Conservation (phyloP, 2,888 invertebrate species). For the Lasioglossum malachurum region DNA sequence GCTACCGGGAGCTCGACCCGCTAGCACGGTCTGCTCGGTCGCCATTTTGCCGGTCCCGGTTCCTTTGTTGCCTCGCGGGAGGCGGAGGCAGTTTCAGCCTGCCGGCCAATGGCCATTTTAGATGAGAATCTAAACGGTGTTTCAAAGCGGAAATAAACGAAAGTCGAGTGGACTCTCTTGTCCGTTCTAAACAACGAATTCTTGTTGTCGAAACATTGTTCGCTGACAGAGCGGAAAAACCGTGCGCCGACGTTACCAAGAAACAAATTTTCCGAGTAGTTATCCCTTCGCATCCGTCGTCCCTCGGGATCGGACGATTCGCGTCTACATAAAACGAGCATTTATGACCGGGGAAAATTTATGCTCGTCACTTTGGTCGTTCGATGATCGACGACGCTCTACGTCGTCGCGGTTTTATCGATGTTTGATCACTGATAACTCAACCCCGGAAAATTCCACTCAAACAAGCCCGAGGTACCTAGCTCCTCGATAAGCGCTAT, state of each 20-base stretch:
- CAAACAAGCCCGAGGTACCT: constrained; percentile 13
- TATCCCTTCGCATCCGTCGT: neutral
- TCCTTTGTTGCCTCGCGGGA: constrained; percentile 20
- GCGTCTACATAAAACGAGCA: neutral
- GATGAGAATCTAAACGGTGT: neutral
- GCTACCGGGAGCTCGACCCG: neutral
- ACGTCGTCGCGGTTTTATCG: constrained; percentile 66
- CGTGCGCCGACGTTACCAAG: neutral
- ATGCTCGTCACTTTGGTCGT: constrained; percentile 15
- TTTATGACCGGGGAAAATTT: constrained; percentile 6
- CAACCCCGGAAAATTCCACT: constrained; percentile 69
- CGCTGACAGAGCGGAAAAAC: neutral
- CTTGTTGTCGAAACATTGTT: neutral
- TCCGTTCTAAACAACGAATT: neutral
- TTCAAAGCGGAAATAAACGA: neutral
- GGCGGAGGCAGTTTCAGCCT: constrained; percentile 22
- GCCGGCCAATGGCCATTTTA: constrained; percentile 8
- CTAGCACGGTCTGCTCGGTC: neutral
- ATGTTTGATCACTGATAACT: constrained; percentile 78
- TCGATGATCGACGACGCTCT: constrained; percentile 30
- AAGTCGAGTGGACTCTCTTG: neutral
- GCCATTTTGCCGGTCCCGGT: constrained; percentile 35
- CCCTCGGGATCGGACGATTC: constrained; percentile 2
- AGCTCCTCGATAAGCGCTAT: constrained; percentile 52
- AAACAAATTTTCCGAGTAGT: neutral